Conservation (phyloP, 1,140 invertebrate genomes). For the Drosophila simulans region DNA sequence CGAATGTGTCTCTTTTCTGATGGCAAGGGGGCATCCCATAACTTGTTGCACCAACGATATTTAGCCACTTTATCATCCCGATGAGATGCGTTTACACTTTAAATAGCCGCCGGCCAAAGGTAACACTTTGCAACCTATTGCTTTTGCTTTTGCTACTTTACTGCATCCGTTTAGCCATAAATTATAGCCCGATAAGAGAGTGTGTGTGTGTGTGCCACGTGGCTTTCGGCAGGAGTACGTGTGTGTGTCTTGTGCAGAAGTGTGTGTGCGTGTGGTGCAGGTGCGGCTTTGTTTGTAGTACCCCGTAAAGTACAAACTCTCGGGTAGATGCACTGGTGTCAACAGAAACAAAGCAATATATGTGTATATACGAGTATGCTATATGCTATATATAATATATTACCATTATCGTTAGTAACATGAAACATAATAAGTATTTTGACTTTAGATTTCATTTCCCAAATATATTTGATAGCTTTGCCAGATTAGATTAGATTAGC, state of each 20-base stretch:
- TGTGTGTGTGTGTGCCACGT: slow-evolving; percentile 3
- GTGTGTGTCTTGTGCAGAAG: neutral
- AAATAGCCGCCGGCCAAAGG: slow-evolving; percentile 27
- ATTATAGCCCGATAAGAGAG: slow-evolving; percentile 22
- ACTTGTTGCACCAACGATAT: slow-evolving; percentile 24
- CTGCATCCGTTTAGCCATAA: slow-evolving; percentile 38
- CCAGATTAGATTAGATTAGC: too few relatives aligned
- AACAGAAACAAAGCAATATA: neutral
- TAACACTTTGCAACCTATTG: slow-evolving; percentile 14
- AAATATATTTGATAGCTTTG: neutral
- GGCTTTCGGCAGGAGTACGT: slow-evolving; percentile 1
- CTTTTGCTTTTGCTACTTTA: neutral
- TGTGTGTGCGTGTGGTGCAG: neutral
- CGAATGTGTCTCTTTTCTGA: slow-evolving; percentile 24
- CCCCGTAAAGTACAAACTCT: too few relatives aligned
- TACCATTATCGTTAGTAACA: too few relatives aligned
- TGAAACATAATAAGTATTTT: too few relatives aligned
- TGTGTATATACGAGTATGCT: neutral
- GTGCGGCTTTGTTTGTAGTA: slow-evolving; percentile 21
- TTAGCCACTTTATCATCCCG: slow-evolving; percentile 6
- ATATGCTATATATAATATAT: too few relatives aligned
- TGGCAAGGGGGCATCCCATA: neutral
- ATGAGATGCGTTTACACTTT: slow-evolving; percentile 17
- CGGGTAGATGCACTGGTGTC: neutral
- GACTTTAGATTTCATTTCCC: too few relatives aligned